phyloP scores from a whole-genome alignment of 2,113 vertebrate species.

The Alosa alosa region DNA sequence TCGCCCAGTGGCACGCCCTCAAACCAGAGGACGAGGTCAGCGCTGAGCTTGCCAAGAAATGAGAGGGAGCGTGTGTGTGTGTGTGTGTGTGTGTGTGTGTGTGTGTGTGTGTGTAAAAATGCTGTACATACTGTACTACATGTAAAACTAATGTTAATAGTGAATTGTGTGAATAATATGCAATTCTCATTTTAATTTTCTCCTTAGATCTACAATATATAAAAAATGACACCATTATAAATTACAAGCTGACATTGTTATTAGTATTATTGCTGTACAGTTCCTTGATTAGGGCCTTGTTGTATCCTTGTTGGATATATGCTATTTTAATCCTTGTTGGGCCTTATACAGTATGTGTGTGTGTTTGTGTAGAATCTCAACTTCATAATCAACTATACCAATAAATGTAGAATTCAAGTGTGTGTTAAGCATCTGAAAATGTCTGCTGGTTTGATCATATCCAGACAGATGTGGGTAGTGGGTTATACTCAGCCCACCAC shows the following conservation, averaged over 20 bases:
- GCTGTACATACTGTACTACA: background rate
- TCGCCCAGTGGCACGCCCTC: conserved; percentile 82
- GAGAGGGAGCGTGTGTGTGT: background rate
- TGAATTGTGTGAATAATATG: background rate
- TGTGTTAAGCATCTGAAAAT: background rate
- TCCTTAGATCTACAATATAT: background rate
- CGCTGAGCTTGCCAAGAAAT: conserved; percentile 38
- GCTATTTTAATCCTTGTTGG: background rate
- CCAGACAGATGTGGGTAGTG: no score
- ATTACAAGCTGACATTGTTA: background rate
- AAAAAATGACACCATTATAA: background rate
- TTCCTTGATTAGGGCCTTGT: background rate
- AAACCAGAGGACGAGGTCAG: conserved; percentile 82
- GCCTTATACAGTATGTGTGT: background rate
- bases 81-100: background rate
- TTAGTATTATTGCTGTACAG: background rate
- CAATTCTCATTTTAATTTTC: background rate
- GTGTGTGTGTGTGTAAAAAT: background rate
- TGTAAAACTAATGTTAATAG: background rate
- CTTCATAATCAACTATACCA: background rate
- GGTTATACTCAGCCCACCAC: no score
- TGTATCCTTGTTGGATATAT: no score
- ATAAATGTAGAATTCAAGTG: background rate
- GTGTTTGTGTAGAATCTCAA: background rate
- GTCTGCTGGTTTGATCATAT: no score